Evolutionary conservation across 2,113 vertebrate species (phyloP), one percentile per base, ranked within the genome.

Genomic region (Empidonax traillii): DNA sequence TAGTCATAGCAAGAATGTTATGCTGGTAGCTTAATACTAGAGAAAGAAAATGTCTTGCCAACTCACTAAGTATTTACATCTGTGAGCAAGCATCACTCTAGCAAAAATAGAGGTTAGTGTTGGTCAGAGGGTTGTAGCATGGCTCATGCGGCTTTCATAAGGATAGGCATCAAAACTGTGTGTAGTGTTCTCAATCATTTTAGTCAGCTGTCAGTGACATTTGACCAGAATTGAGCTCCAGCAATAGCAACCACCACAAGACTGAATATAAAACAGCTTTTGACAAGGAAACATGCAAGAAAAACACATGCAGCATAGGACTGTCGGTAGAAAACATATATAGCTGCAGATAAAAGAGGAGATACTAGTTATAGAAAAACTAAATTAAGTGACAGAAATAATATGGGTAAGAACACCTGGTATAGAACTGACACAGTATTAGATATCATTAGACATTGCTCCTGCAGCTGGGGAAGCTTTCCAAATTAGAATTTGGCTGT

Each of bases 71-170:
- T 13, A 10, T 14, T 33, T 52, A 68, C 5, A 41, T 6, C 39
- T 44, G 4, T 24, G 16, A 78, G 16, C 14, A 79, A 46, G 35
- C 43, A 94, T 44, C n/a, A 8, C 14, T 13, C 2, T 23, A 31
- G 23, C 12, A 49, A 30, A 41, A 9, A 35, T 1, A 86, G n/a
- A 49, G 20, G 9, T 41, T 3, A 35, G 14, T 5, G 12, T 24
- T 61, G 63, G 35, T 39, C 58, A 76, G 47, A 25, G 14, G 2
- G 6, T 0, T 44, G 16, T 3, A 33, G 9, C 18, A 14, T 1
- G 12, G 23, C 65, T n/a, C 59, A 56, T 15, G 4, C 4, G 3
- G 14, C 10, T 47, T 23, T 30, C 49, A 8, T 0, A 6, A 21
- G 16, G 4, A 46, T 6, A 13, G 17, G 16, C n/a, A 43, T 39